Percentiles rank a stretch among this genome's conserved stretches.
Evolutionary conservation across 2,797 vertebrate species (phyloP).

Genomic region (Lepilemur septentrionalis): DNA sequence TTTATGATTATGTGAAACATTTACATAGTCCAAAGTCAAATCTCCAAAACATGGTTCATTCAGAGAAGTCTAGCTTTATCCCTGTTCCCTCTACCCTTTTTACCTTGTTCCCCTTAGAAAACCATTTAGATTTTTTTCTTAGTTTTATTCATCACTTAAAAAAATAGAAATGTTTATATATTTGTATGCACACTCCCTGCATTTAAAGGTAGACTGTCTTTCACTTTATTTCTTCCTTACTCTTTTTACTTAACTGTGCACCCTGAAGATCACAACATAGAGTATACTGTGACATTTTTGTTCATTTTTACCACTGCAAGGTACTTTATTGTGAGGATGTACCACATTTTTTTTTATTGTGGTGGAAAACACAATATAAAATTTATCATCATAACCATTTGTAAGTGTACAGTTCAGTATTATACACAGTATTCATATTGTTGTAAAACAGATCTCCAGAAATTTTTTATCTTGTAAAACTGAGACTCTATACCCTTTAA

Average conservation of each 20-base stretch:
- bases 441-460: not conserved
- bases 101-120: not conserved
- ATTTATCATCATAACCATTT: not conserved
- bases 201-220: slow-evolving; percentile 3
- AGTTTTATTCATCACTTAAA: slow-evolving; percentile 20
- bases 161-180: not conserved
- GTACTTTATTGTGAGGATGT: not conserved
- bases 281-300: not conserved
- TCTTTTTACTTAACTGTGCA: not conserved
- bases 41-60: not conserved
- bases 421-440: slow-evolving; percentile 15
- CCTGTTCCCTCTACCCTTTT: not conserved
- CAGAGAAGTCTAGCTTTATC: not conserved
- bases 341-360: not conserved
- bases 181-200: not conserved
- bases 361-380: not conserved
- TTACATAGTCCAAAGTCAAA: not conserved
- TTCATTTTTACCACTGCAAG: not conserved
- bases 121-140: not conserved
- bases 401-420: not conserved
- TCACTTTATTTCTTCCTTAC: not conserved
- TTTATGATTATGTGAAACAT: slow-evolving; percentile 12
- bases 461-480: slow-evolving; percentile 1
- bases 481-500: slow-evolving; percentile 11
- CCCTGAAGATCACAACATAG: not conserved